Evolutionary conservation across 2,888 invertebrate genomes (phyloP).

Genomic region (Steromphala cineraria): DNA sequence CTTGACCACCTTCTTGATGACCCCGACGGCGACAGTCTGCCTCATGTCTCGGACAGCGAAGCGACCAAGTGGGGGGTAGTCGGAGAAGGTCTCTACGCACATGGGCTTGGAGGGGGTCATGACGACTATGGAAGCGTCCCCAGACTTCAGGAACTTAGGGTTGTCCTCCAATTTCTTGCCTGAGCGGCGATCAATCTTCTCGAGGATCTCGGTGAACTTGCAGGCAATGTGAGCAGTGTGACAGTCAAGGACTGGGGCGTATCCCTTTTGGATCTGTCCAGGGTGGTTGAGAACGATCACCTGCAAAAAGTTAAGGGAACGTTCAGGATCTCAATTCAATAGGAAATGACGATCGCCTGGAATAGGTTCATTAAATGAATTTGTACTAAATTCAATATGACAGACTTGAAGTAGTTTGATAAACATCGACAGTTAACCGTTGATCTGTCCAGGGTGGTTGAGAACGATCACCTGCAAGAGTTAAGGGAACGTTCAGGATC

Average conservation of each 20-base stretch:
- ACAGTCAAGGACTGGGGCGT: slow-evolving; percentile 99
- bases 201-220: slow-evolving; percentile 98
- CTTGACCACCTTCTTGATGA: slow-evolving; percentile 96
- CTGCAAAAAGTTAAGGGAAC: slow-evolving; percentile 42
- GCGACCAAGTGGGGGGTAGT: slow-evolving; percentile 96
- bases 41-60: slow-evolving; percentile 99
- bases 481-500: too few relatives aligned
- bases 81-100: slow-evolving; percentile 98
- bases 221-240: slow-evolving; percentile 99
- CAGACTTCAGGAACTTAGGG: slow-evolving; percentile 96
- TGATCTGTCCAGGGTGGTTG: slow-evolving; percentile 99
- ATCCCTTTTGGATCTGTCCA: slow-evolving; percentile 98
- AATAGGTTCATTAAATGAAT: too few relatives aligned
- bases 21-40: slow-evolving; percentile 95
- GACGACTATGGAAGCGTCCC: slow-evolving; percentile 95
- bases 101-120: slow-evolving; percentile 95
- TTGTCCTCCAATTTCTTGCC: slow-evolving; percentile 81
- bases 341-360: too few relatives aligned
- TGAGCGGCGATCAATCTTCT: slow-evolving; percentile 97
- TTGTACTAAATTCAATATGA: too few relatives aligned
- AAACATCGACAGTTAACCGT: too few relatives aligned
- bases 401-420: too few relatives aligned
- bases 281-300: slow-evolving; percentile 99
- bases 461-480: slow-evolving; percentile 91
- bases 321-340: too few relatives aligned